Evolutionary conservation across 2,888 invertebrate genomes (phyloP).

Genomic region (Gerosis bhagava): DNA sequence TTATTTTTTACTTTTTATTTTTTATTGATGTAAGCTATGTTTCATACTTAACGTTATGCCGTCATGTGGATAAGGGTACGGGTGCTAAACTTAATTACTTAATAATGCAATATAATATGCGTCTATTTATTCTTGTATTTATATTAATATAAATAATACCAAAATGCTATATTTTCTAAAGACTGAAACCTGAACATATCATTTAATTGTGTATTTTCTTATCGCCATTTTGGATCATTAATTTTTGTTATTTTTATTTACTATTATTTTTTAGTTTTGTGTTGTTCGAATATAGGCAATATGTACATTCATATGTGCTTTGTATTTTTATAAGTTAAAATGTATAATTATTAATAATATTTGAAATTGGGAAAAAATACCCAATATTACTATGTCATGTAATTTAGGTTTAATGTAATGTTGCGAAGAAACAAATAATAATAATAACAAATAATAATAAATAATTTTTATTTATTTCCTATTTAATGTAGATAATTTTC

Average conservation of each 20-base stretch:
- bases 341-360: too few species aligned
- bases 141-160: slow-evolving; percentile 37
- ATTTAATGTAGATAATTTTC: too few species aligned
- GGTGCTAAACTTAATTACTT: slow-evolving; percentile 26
- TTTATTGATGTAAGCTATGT: slow-evolving; percentile 8
- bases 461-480: too few species aligned
- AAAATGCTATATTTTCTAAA: slow-evolving; percentile 53
- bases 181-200: slow-evolving; percentile 68
- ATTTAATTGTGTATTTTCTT: slow-evolving; percentile 46
- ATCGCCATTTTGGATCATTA: slow-evolving; percentile 30
- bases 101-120: slow-evolving; percentile 24
- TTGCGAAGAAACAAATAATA: too few species aligned
- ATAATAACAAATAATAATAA: too few species aligned
- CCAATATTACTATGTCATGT: too few species aligned
- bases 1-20: not conserved
- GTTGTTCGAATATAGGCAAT: slow-evolving; percentile 3
- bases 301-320: too few species aligned
- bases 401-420: too few species aligned
- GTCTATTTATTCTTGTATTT: slow-evolving; percentile 29
- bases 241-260: slow-evolving; percentile 25
- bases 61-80: slow-evolving; percentile 25
- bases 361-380: too few species aligned
- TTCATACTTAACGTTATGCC: slow-evolving; percentile 20
- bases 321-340: too few species aligned
- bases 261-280: too few species aligned